phyloP scores from a whole-genome alignment of 2,797 vertebrate genomes.

The Enoplosus armatus region DNA sequence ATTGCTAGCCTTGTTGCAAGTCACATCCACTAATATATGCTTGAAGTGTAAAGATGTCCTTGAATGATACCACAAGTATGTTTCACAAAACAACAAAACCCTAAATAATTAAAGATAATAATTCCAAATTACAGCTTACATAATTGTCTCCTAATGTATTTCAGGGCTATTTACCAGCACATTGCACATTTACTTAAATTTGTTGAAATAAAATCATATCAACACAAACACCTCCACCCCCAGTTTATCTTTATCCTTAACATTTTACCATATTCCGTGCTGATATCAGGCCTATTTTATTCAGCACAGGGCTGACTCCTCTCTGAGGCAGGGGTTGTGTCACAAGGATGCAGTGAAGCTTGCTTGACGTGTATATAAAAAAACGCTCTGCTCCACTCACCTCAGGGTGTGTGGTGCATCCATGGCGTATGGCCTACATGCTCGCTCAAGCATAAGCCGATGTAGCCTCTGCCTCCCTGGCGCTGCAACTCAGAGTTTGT shows the following conservation, averaged over 20 bases:
- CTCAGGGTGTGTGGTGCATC: slow-evolving; percentile 82
- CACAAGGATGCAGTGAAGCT: slow-evolving; percentile 79
- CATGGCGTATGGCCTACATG: slow-evolving; percentile 86
- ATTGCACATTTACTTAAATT: neutral
- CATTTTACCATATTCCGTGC: slow-evolving; percentile 52
- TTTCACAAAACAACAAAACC: neutral
- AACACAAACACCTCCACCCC: slow-evolving; percentile 5
- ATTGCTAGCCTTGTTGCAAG: neutral
- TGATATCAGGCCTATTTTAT: slow-evolving; percentile 58
- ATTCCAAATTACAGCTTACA: neutral
- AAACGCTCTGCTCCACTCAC: slow-evolving; percentile 71
- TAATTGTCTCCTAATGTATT: neutral
- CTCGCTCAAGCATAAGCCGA: slow-evolving; percentile 82
- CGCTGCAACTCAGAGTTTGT: slow-evolving; percentile 72
- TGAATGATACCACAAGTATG: neutral
- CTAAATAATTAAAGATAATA: neutral
- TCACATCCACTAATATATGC: neutral
- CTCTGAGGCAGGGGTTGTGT: slow-evolving; percentile 72
- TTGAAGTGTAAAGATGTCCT: neutral
- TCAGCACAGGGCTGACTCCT: slow-evolving; percentile 58
- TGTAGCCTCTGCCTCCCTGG: slow-evolving; percentile 76
- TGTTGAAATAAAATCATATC: slow-evolving; percentile 17
- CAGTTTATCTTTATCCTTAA: slow-evolving; percentile 29
- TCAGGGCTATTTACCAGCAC: neutral
- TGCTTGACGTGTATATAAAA: slow-evolving; percentile 69